Evolutionary conservation across 2,113 vertebrate genomes (phyloP).

Genomic region (Garra rufa): DNA sequence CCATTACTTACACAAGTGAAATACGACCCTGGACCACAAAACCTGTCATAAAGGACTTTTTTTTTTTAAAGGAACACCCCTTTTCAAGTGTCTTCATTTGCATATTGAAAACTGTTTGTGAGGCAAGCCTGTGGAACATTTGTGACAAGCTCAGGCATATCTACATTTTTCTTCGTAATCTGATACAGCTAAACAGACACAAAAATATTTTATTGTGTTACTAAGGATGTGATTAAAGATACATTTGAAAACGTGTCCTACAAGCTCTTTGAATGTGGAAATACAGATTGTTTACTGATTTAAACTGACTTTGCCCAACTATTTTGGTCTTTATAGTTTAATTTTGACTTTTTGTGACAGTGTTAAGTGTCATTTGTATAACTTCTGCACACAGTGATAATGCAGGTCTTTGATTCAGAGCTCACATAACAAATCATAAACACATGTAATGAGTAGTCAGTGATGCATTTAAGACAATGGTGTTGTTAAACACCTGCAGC

Average conservation of each 20-base stretch:
- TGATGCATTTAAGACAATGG: not conserved
- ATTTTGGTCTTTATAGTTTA: slow-evolving; percentile 1
- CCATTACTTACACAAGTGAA: no score
- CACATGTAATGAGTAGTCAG: not conserved
- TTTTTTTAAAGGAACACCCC: not conserved
- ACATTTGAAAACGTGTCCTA: no score
- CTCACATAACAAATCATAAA: not conserved
- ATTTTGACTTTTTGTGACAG: not conserved
- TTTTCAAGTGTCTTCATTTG: no score
- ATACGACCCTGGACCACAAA: no score
- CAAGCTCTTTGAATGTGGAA: not conserved
- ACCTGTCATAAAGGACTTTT: no score
- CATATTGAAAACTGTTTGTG: not conserved
- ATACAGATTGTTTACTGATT: not conserved
- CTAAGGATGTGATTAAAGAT: not conserved
- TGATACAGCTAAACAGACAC: not conserved
- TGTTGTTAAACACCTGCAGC: not conserved
- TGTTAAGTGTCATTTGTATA: not conserved
- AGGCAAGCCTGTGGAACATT: not conserved
- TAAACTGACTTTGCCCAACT: not conserved
- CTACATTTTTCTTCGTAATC: not conserved
- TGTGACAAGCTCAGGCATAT: not conserved
- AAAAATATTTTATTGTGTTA: not conserved
- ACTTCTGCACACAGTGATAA: not conserved
- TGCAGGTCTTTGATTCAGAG: not conserved